Percentiles rank a stretch among this genome's conserved stretches.
Evolutionary conservation across 2,888 invertebrate species (phyloP).

Genomic region (Epirrhoe tristata): DNA sequence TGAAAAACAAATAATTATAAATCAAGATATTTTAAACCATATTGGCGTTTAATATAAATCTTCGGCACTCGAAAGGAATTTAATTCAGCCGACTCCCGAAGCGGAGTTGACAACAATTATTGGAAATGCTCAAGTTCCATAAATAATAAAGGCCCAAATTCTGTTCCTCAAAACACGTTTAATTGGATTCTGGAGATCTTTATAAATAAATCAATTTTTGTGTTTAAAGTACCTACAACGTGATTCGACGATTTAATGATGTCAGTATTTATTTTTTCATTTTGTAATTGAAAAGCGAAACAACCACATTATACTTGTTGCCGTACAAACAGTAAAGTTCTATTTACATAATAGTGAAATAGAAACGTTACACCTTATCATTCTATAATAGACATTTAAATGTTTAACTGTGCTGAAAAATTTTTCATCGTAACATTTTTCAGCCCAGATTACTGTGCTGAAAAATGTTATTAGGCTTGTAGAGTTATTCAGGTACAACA

Average conservation of each 20-base stretch:
- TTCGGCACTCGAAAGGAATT: conserved; percentile 48
- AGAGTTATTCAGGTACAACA: no score
- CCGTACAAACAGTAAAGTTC: no score
- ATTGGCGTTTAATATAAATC: conserved; percentile 25
- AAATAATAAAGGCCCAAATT: conserved; percentile 53
- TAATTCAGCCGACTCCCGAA: conserved; percentile 50
- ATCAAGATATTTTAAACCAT: conserved; percentile 6
- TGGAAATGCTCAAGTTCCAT: conserved; percentile 54
- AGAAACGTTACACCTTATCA: no score
- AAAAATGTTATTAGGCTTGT: no score
- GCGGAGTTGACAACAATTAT: conserved; percentile 58
- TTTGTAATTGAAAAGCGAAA: neutral
- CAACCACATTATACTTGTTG: no score
- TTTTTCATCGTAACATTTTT: no score
- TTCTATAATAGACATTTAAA: no score
- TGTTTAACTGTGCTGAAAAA: no score
- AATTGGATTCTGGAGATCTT: conserved; percentile 52
- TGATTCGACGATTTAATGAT: neutral
- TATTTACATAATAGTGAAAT: no score
- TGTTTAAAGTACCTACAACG: neutral
- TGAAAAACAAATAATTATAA: conserved; percentile 1
- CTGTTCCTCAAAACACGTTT: conserved; percentile 41
- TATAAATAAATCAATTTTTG: conserved; percentile 8
- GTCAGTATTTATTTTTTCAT: neutral
- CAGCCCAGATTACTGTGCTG: no score